These are phyloP conservation scores for Ariolimax columbianus DNA, from an alignment of 2,888 invertebrate genomes.

Conservation along the genomic window DNA sequence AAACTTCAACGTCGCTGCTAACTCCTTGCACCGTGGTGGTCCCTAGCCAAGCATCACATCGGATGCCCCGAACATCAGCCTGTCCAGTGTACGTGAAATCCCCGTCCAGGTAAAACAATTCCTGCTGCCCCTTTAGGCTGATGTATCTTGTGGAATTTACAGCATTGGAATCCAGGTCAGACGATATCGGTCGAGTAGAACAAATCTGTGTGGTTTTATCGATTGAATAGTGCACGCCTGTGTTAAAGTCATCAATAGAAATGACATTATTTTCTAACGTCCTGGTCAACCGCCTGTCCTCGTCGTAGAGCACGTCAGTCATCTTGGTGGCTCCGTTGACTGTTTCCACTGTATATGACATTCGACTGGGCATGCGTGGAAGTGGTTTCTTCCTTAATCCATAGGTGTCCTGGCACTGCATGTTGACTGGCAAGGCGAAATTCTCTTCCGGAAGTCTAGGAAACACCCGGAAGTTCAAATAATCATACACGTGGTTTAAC, in stretches of 20 bases:
- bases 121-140: neutral
- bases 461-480: slow-evolving; percentile 56
- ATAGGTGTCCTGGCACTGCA: slow-evolving; percentile 18
- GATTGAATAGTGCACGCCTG: slow-evolving; percentile 10
- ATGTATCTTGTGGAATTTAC: neutral
- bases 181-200: neutral
- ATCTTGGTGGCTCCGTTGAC: neutral
- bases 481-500: slow-evolving; percentile 65
- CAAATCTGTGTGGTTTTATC: neutral
- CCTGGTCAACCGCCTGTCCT: neutral
- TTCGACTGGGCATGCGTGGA: neutral
- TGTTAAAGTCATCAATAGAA: slow-evolving; percentile 29
- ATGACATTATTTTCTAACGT: neutral
- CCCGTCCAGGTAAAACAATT: slow-evolving; percentile 10
- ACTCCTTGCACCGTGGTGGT: neutral
- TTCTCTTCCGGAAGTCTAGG: slow-evolving; percentile 7
- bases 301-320: slow-evolving; percentile 6
- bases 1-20: neutral
- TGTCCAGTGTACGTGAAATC: slow-evolving; percentile 17
- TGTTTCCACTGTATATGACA: slow-evolving; percentile 31
- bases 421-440: neutral
- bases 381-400: neutral
- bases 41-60: neutral
- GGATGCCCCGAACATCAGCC: neutral
- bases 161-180: neutral